Percentiles rank a stretch among this genome's conserved stretches.
phyloP scores from a whole-genome alignment of 2,888 invertebrate genomes.

The Cephus rjabovi region DNA sequence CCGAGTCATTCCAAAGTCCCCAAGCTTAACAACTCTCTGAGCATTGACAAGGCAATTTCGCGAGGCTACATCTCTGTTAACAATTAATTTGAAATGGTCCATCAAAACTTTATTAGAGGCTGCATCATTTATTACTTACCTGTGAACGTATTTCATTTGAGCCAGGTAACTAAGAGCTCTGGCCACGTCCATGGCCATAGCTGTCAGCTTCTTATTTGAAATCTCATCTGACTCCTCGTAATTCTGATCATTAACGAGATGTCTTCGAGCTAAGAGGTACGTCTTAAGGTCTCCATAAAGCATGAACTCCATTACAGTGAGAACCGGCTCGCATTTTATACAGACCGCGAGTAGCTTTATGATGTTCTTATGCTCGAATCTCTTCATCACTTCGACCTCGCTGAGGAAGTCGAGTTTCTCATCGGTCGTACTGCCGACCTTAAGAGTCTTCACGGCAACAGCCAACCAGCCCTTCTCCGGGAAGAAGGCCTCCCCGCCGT shows the following conservation, averaged over 20 bases:
- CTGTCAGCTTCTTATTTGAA: constrained; percentile 81
- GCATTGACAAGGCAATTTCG: constrained; percentile 85
- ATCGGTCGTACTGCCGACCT: constrained; percentile 83
- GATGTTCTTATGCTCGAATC: constrained; percentile 91
- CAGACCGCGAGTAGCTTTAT: constrained; percentile 88
- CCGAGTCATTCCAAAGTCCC: constrained; percentile 94
- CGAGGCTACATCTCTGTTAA: constrained; percentile 80
- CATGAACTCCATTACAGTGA: constrained; percentile 95
- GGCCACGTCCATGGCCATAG: constrained; percentile 90
- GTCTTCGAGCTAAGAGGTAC: constrained; percentile 85
- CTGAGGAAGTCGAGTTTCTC: constrained; percentile 92
- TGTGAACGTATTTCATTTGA: constrained; percentile 86
- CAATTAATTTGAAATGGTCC: background rate
- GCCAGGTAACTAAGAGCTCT: constrained; percentile 87
- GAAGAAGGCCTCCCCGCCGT: constrained; percentile 88
- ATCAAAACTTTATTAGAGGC: too few relatives aligned
- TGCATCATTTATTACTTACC: constrained; percentile 57
- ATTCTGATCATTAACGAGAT: constrained; percentile 77
- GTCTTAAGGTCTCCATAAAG: constrained; percentile 92
- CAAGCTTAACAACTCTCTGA: constrained; percentile 78
- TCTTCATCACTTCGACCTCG: constrained; percentile 95
- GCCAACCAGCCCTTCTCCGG: constrained; percentile 81
- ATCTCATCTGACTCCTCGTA: constrained; percentile 81
- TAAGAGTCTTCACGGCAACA: constrained; percentile 90
- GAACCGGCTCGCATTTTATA: constrained; percentile 87